Conservation (phyloP, 64 coral and sea anemone genomes). For the Dendronephthya gigantea region DNA sequence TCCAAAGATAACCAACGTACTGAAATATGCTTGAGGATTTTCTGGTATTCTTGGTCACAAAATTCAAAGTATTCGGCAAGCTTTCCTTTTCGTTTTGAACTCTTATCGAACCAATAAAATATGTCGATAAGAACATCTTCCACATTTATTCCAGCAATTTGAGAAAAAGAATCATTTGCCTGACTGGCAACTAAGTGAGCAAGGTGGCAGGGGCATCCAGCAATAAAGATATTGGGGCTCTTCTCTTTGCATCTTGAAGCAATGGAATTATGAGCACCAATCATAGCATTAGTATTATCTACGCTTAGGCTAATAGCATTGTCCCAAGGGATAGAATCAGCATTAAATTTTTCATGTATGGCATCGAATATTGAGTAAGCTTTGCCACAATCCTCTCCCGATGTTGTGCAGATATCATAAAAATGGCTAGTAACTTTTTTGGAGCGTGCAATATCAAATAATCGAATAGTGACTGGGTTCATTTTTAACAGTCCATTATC, state of each 20-base stretch:
- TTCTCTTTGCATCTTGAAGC: constrained; percentile 25
- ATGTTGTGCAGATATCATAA: constrained; percentile 32
- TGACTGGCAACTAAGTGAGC: constrained; percentile 22
- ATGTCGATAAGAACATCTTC: constrained; percentile 25
- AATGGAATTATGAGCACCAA: constrained; percentile 19
- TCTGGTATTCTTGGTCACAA: constrained; percentile 20
- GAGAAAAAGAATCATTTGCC: constrained; percentile 22
- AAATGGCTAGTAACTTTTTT: constrained; percentile 32
- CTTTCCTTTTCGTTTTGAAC: constrained; percentile 9
- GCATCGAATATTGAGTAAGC: constrained; percentile 15
- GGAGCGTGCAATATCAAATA: constrained; percentile 27
- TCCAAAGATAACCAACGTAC: constrained; percentile 16
- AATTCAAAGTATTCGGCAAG: constrained; percentile 24
- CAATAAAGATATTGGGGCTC: constrained; percentile 10
- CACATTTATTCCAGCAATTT: constrained; percentile 15
- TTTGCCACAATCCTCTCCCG: constrained; percentile 24
- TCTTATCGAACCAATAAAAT: constrained; percentile 35
- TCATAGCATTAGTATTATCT: constrained; percentile 21
- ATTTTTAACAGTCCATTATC: constrained; percentile 21
- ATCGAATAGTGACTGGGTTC: constrained; percentile 30
- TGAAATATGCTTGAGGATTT: constrained; percentile 18
- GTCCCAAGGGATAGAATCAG: constrained; percentile 24
- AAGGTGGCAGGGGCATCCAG: constrained; percentile 21
- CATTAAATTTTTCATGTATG: constrained; percentile 16
- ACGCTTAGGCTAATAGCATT: constrained; percentile 29